These are phyloP conservation scores for Laupala kohalensis DNA, from an alignment of 1,140 invertebrate species.

Conservation along the genomic window DNA sequence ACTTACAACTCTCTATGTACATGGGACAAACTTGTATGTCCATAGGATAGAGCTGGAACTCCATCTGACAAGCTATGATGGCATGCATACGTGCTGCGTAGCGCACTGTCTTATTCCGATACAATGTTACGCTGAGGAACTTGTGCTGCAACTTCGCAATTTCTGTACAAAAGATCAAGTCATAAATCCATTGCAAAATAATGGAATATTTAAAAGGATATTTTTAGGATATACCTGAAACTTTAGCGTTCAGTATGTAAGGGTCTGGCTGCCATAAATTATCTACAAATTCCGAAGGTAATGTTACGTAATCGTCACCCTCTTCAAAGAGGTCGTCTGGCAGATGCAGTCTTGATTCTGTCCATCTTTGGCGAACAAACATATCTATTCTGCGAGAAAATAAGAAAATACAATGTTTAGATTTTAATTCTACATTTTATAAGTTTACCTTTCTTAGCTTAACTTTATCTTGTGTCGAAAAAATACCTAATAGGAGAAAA, in stretches of 20 bases:
- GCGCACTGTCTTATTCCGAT: slow-evolving; percentile 60
- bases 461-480: no score
- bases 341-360: slow-evolving; percentile 55
- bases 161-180: slow-evolving; percentile 32
- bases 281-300: slow-evolving; percentile 66
- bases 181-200: background rate
- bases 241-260: slow-evolving; percentile 74
- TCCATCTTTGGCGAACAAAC: slow-evolving; percentile 70
- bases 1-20: slow-evolving; percentile 72
- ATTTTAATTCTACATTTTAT: no score
- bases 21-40: slow-evolving; percentile 70
- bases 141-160: slow-evolving; percentile 65
- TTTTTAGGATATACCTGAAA: slow-evolving; percentile 54
- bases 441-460: no score
- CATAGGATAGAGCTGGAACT: slow-evolving; percentile 72
- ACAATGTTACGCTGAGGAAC: slow-evolving; percentile 64
- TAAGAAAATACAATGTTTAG: no score
- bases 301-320: slow-evolving; percentile 59
- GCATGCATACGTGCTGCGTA: slow-evolving; percentile 69
- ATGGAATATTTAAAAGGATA: no score
- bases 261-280: slow-evolving; percentile 77
- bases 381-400: slow-evolving; percentile 54
- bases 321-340: slow-evolving; percentile 61
- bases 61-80: slow-evolving; percentile 74
- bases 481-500: no score